phyloP scores from a whole-genome alignment of 1,140 invertebrate genomes.

The Ceratosolen fusciceps region DNA sequence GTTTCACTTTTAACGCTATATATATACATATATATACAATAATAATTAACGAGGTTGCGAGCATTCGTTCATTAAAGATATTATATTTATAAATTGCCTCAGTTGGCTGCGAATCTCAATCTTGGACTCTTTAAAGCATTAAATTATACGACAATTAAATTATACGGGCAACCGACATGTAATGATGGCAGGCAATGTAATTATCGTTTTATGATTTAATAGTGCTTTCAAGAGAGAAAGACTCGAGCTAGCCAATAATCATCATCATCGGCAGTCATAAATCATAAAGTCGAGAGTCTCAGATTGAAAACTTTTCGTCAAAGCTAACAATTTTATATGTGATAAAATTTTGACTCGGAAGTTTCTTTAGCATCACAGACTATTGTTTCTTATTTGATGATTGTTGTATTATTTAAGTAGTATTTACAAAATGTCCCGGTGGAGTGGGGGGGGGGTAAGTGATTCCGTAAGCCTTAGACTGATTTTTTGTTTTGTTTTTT shows the following conservation, averaged over 20 bases:
- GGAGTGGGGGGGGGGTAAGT: no score
- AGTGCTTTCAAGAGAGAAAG: no score
- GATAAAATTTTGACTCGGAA: constrained; percentile 53
- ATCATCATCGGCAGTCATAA: constrained; percentile 68
- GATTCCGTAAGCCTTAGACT: no score
- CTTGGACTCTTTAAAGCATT: not conserved
- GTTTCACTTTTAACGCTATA: constrained; percentile 15
- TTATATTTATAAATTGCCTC: constrained; percentile 54
- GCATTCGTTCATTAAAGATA: not conserved
- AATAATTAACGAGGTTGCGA: not conserved
- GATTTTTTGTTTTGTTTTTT: no score
- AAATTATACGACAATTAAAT: not conserved
- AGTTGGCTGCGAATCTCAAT: constrained; percentile 67
- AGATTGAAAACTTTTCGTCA: constrained; percentile 71
- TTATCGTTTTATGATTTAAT: not conserved
- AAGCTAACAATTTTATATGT: constrained; percentile 50
- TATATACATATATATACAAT: not conserved
- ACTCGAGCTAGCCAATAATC: constrained; percentile 66
- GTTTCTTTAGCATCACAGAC: constrained; percentile 62
- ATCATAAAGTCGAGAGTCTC: no score
- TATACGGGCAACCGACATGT: not conserved
- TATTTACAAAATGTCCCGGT: no score
- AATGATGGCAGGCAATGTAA: constrained; percentile 16
- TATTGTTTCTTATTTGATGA: no score
- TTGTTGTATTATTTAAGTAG: no score